Conservation (phyloP, 2,113 vertebrate species). For the Rhea americana region DNA sequence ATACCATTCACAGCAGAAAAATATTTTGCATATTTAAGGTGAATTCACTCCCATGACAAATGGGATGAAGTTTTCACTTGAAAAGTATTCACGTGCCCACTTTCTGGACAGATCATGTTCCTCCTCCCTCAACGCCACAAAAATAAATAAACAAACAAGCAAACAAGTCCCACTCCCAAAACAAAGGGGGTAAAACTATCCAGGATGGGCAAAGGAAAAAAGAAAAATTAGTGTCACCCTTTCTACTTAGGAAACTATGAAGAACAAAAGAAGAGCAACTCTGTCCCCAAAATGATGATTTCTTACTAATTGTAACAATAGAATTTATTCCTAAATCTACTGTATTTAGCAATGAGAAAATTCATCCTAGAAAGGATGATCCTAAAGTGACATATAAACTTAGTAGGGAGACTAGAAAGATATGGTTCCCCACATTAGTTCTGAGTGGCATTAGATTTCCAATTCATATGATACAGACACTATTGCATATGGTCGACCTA, state of each 20-base stretch:
- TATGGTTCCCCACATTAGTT: not conserved
- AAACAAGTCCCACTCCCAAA: not conserved
- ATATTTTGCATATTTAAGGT: not conserved
- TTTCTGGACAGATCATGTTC: not conserved
- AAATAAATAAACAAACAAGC: not conserved
- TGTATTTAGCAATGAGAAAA: not conserved
- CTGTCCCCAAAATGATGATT: not conserved
- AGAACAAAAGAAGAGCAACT: not conserved
- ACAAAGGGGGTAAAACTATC: too few species aligned
- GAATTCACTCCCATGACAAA: not conserved
- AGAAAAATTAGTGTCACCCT: not conserved
- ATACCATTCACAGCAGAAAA: not conserved
- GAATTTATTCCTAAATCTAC: not conserved
- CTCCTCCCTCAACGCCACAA: not conserved
- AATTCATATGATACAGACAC: rapidly evolving
- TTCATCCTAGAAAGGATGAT: not conserved
- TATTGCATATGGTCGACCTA: rapidly evolving
- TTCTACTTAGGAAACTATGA: not conserved
- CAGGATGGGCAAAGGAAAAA: not conserved
- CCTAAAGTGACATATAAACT: not conserved
- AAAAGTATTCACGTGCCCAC: not conserved
- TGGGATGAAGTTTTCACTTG: not conserved
- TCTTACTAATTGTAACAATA: not conserved
- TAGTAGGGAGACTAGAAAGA: not conserved
- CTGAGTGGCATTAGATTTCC: not conserved